Base-by-base conservation (phyloP, 2,797 vertebrate species). In the Cottoperca gobio region DNA sequence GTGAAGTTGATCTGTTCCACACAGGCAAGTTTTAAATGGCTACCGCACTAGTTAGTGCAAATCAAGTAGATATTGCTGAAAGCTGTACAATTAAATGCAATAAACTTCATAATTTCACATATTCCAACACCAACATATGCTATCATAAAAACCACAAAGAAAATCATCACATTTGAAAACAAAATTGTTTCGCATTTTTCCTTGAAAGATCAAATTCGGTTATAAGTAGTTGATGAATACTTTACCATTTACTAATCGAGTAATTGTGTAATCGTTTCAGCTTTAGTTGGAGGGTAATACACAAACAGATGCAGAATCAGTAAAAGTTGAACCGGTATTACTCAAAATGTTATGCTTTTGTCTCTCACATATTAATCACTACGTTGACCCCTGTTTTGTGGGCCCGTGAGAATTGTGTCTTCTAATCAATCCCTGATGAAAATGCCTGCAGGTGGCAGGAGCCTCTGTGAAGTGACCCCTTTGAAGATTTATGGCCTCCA, bases 401-500 rank as follows among this genome's bases (percentile, higher is more conserved):
- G 69, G 54, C 46, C 83, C 67, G 0, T 66, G 74, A 78, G 83
- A 79, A 74, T 83, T 81, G 73, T 28, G 72, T 62, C 65, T 65
- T 84, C 57, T 72, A 76, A 73, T 86, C 63, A 66, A 61, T 86
- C 67, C 83, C 54, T 87, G 76, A 88, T 85, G 69, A 73, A 81
- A 84, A 71, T 55, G 67, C 73, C 82, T 59, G 67, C 2, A 54
- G 86, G 80, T 81, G 42, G n/a, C 69, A 13, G 50, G 31, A 72
- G 37, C 77, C 73, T 66, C 54, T 70, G 78, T 35, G 77, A 76
- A 70, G 24, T 57, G 59, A 71, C 53, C 65, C 65, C 76, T 82
- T 83, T 84, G 17, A 81, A 83, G 85, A 86, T 90, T 82, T 85
- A 86, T 84, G 67, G 48, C 2, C 53, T 80, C 70, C 49, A 8